Evolutionary conservation across 2,888 invertebrate species (phyloP), one percentile per base, ranked within the genome.

Genomic region (Lathronympha strigana): DNA sequence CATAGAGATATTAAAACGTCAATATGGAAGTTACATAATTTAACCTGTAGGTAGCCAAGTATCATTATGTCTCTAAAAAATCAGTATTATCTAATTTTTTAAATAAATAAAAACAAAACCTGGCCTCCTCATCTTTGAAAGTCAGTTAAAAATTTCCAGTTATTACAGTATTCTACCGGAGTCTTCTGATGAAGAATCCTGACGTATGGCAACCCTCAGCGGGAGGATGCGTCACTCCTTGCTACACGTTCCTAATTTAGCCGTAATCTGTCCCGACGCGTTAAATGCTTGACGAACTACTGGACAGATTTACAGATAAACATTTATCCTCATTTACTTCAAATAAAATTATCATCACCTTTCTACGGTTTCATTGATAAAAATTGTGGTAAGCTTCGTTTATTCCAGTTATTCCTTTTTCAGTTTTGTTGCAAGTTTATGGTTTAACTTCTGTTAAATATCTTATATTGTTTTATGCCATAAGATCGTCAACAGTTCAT

Each of bases 141-240:
- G n/a, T n/a, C n/a, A n/a, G n/a, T n/a, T n/a, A n/a, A n/a, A n/a
- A n/a, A n/a, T n/a, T n/a, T n/a, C n/a, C n/a, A n/a, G n/a, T n/a
- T n/a, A n/a, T n/a, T n/a, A n/a, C n/a, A n/a, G n/a, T n/a, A n/a
- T n/a, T n/a, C n/a, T n/a, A n/a, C n/a, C n/a, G n/a, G n/a, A n/a
- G n/a, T n/a, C n/a, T n/a, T n/a, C n/a, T n/a, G n/a, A n/a, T n/a
- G 15, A 21, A 43, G 21, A 21, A 21, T 43, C 43, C 13, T 43
- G 21, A 11, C 4, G 43, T 23, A 11, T 47, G 47, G 47, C n/a
- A 47, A 47, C 47, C 47, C 47, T 23, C 33, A 36, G 31, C 38
- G 33, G 33, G 60, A 66, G 47, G 54, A 66, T 61, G 60, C 53
- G 60, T 66, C 60, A 66, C 49, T 54, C 23, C 49, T 58, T 17